These are phyloP conservation scores for Erebia aethiops DNA, from an alignment of 2,888 invertebrate species.

Conservation along the genomic window DNA sequence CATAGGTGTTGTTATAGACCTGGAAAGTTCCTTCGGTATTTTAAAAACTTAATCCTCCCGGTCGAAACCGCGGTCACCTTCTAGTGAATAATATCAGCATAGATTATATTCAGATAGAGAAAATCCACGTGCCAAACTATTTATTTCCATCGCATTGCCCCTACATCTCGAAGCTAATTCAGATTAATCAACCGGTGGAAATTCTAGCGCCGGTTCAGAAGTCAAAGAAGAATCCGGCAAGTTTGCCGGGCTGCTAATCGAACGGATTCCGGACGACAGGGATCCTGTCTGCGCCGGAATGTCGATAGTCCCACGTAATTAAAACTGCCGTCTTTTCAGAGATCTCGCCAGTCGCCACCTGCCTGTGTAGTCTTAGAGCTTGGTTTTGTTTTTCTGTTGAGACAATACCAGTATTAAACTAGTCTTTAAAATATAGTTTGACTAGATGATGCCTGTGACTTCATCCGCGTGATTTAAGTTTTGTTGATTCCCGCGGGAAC, in stretches of 20 bases:
- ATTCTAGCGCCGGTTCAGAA: constrained; percentile 28
- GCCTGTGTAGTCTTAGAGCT: constrained; percentile 50
- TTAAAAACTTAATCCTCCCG: too few species aligned
- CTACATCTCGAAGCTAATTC: constrained; percentile 31
- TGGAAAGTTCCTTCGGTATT: too few species aligned
- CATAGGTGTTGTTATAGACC: too few species aligned
- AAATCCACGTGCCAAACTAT: constrained; percentile 18
- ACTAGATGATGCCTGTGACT: too few species aligned
- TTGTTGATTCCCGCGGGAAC: too few species aligned
- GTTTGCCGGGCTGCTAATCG: constrained; percentile 62
- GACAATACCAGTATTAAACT: too few species aligned
- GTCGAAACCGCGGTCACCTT: too few species aligned
- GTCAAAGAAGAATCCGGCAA: constrained; percentile 59
- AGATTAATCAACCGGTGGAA: constrained; percentile 37
- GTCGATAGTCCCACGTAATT: constrained; percentile 69
- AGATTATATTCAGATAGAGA: neutral
- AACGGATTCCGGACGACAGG: constrained; percentile 65
- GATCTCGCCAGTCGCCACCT: constrained; percentile 60
- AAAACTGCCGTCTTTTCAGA: constrained; percentile 72
- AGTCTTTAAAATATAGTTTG: too few species aligned
- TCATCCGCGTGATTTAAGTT: too few species aligned
- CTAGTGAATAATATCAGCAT: too few species aligned
- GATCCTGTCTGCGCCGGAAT: constrained; percentile 60
- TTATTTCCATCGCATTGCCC: constrained; percentile 28
- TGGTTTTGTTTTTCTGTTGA: neutral